Base-by-base conservation (phyloP, 2,113 vertebrate genomes). In the Petrocephalus microphthalmus region DNA sequence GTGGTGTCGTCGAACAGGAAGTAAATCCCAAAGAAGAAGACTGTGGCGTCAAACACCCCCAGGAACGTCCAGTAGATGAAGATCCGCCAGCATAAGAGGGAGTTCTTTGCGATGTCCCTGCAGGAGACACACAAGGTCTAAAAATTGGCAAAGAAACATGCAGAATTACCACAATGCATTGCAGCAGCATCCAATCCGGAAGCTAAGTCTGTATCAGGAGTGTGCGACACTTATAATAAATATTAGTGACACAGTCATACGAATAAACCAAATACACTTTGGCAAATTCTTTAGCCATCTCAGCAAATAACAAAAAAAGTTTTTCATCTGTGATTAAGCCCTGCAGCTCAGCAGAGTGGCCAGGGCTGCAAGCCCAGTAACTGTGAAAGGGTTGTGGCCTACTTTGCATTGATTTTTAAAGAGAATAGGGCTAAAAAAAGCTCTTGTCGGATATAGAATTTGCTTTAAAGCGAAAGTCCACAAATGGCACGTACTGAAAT, bases 11-110 rank as follows among this genome's bases (percentile, higher is more conserved):
- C 97, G 91, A 98, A 98, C 92, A 99, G 94, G 94, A 98, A 97
- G 94, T 98, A 99, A 94, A 96, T 96, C 92, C 98, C 98, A 89
- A 99, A 99, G 95, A 99, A 99, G 95, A 99, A 99, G 67, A 99
- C 97, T 29, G 97, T 84, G 8, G 98, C 98, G 0, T 99, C 96
- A 84, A 99, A 99, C 2, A 98, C 93, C 1, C 98, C 98, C 87
- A 99, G 94, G 91, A 96, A 91, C 1, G 98, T 99, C 98, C 98
- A 99, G 90, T 99, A 99, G 88, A 98, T 93, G 93, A 99, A 99
- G 52, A 92, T 95, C 52, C 94, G 96, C 98, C 98, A 99, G 49
- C 95, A 96, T 88, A 99, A 95, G 74, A 98, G 92, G 2, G 97
- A 96, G 86, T 99, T 99, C 96, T 99, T 99, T 88, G 97, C 95